Evolutionary conservation across 2,797 vertebrate species (phyloP), one percentile per base, ranked within the genome.

Genomic region (Cephalopachus bancanus): DNA sequence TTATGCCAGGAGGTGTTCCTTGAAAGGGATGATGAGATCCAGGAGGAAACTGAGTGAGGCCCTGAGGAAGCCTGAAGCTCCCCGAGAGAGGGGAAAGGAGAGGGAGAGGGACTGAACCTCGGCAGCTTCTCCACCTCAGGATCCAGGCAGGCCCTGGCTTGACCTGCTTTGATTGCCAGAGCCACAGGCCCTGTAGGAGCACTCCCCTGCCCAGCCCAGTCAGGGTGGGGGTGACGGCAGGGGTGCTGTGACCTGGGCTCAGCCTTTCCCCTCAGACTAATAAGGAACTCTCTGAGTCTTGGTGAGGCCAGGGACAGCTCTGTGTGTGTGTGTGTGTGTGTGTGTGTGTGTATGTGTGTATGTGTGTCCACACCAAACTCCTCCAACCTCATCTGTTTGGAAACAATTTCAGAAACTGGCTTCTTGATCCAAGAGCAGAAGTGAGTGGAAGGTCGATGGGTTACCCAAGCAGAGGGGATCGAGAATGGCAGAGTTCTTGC

Each of bases 101-200:
- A 28, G 49, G 30, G 57, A n/a, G 57, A 88, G 44, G 59, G 76
- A 33, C 30, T 33, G 22, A 78, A 20, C 19, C 51, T n/a, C 72
- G 28, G 79, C 74, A 59, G 81, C 94, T 88, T 69, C 55, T 88
- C 53, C 24, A 69, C 80, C 24, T 59, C 51, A 79, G 91, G 83
- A 85, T 72, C 79, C 19, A 80, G 93, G 92, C 97, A 98, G 96
- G 97, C 90, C 57, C 69, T 55, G 76, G 91, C 98, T 96, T 96
- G 97, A 95, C 79, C 65, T 30, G 53, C 93, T 93, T 44, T 60
- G 94, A 74, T 79, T 81, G 65, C 62, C 51, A 76, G 75, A 84
- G 86, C 67, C 72, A 51, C 69, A 67, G n/a, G 75, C 4, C 3
- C 37, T 20, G 5, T 14, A 26, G 67, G 37, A 95, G 49, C 60